Conservation (phyloP, 2,888 invertebrate species). For the Onthophagus sagittarius region DNA sequence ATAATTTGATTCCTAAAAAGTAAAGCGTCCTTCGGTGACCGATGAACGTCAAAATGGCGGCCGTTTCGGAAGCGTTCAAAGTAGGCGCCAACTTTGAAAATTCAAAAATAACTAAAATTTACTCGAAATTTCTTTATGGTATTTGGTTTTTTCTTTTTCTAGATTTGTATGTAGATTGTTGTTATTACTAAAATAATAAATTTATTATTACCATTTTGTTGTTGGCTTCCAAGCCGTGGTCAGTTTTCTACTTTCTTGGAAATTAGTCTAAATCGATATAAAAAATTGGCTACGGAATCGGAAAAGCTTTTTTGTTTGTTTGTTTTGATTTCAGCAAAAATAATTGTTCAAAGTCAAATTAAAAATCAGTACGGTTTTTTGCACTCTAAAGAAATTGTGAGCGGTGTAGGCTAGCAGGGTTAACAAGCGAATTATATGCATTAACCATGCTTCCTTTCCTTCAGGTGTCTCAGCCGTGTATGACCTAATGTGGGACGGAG, state of each 20-base stretch:
- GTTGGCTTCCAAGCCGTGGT: constrained; percentile 13
- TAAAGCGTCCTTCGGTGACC: constrained; percentile 21
- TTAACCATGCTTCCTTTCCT: constrained; percentile 55
- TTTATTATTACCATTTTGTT: constrained; percentile 7
- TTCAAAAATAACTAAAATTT: too few species aligned
- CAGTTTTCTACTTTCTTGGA: neutral
- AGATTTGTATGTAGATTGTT: neutral
- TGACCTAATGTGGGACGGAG: constrained; percentile 31
- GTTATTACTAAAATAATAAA: neutral
- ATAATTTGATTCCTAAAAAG: constrained; percentile 16
- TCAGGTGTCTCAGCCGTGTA: constrained; percentile 51
- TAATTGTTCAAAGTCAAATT: neutral
- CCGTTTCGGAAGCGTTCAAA: constrained; percentile 16
- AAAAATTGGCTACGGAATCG: neutral
- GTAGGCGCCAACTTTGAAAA: constrained; percentile 13
- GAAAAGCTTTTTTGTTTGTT: neutral
- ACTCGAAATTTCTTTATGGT: too few species aligned
- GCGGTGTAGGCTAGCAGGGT: constrained; percentile 48
- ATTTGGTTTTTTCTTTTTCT: neutral
- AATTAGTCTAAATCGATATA: neutral
- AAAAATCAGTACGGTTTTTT: neutral
- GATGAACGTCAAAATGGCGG: constrained; percentile 25
- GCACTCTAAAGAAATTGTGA: neutral
- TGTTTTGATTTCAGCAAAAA: constrained; percentile 21
- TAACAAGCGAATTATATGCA: constrained; percentile 46